A percentile compares a stretch with the other conserved stretches of the same genome.
These are phyloP conservation scores for Palythoa grandis DNA, from an alignment of 92 coral and sea anemone species.

Conservation along the genomic window DNA sequence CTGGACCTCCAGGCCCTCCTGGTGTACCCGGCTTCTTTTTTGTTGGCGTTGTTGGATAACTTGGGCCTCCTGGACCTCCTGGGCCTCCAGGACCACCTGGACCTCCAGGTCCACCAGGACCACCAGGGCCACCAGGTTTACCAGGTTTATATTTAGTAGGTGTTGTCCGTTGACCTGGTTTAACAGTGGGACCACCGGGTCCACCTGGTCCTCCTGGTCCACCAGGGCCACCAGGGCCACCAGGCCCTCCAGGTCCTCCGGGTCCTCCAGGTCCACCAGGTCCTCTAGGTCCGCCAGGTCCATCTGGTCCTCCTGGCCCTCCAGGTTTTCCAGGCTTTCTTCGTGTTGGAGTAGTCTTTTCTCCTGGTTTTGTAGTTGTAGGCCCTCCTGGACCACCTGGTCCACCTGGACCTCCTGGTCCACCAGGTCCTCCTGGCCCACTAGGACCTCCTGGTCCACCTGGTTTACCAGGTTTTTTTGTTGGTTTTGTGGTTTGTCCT, in stretches of 20 bases:
- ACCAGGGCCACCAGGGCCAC: conserved; percentile 83
- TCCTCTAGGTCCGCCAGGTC: conserved; percentile 66
- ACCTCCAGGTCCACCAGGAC: conserved; percentile 83
- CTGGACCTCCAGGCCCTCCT: conserved; percentile 64
- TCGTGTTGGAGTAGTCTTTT: not conserved
- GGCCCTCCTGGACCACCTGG: conserved; percentile 57
- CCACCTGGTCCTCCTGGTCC: conserved; percentile 74
- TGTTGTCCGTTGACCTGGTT: conserved; percentile 46
- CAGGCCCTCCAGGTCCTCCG: conserved; percentile 81
- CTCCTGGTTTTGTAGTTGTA: not conserved
- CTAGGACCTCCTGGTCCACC: conserved; percentile 69
- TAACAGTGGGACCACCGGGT: conserved; percentile 65
- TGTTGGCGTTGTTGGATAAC: conserved; percentile 29
- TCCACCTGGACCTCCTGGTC: conserved; percentile 80
- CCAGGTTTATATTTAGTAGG: conserved; percentile 38
- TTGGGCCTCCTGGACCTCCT: conserved; percentile 77
- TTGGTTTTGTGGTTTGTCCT: conserved; percentile 28
- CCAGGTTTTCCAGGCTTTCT: conserved; percentile 71
- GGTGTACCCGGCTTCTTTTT: conserved; percentile 46
- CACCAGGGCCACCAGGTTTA: conserved; percentile 82
- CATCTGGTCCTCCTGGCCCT: conserved; percentile 78
- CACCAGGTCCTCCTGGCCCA: conserved; percentile 48
- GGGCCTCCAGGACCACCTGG: conserved; percentile 91
- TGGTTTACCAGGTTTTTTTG: conserved; percentile 78
- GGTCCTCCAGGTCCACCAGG: conserved; percentile 85